phyloP scores from a whole-genome alignment of 2,888 invertebrate genomes.

The Metellina segmentata region DNA sequence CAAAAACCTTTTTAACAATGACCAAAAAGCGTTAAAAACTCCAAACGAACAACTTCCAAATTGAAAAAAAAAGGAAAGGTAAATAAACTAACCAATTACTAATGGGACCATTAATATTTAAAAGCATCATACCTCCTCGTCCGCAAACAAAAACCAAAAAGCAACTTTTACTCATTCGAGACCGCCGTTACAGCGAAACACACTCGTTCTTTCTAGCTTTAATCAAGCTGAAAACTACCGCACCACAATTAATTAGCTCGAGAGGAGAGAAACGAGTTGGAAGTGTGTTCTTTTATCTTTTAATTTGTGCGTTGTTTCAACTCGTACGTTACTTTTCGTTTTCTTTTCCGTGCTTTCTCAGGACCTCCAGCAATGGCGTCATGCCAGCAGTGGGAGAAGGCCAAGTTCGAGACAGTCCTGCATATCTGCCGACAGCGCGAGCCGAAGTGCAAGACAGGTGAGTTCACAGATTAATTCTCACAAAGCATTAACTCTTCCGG shows the following conservation, averaged over 20 bases:
- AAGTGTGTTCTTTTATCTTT: background rate
- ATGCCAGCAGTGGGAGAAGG: constrained; percentile 38
- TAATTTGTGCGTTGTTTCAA: background rate
- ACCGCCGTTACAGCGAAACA: background rate
- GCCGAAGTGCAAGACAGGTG: constrained; percentile 59
- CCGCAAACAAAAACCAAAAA: background rate
- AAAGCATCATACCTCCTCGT: background rate
- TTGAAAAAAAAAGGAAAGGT: background rate
- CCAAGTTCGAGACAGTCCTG: constrained; percentile 59
- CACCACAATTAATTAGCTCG: constrained; percentile 20
- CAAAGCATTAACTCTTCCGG: too few species aligned
- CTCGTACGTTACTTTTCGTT: background rate
- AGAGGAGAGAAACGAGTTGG: background rate
- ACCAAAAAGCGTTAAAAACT: too few species aligned
- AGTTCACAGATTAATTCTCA: background rate
- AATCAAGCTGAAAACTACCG: constrained; percentile 27
- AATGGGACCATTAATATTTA: background rate
- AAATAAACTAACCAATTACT: background rate
- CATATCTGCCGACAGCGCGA: constrained; percentile 36
- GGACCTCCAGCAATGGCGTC: constrained; percentile 71
- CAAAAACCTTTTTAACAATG: too few species aligned
- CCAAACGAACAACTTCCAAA: too few species aligned
- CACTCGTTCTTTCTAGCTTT: background rate
- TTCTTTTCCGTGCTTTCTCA: constrained; percentile 18
- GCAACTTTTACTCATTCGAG: background rate